Percentiles rank a stretch among this genome's conserved stretches.
phyloP scores from a whole-genome alignment of 1,140 invertebrate species.

The Hyphantria cunea region DNA sequence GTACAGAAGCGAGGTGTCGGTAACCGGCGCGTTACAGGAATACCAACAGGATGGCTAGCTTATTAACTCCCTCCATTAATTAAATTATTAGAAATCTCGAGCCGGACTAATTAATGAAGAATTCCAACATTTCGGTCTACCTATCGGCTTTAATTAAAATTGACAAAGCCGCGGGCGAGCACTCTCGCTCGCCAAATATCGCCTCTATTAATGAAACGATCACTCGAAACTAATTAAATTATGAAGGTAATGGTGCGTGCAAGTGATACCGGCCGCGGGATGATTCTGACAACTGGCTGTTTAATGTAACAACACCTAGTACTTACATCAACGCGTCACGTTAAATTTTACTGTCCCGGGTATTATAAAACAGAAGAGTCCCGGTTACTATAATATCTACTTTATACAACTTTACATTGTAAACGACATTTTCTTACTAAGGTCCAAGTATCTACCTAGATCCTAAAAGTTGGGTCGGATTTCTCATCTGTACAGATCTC shows the following conservation, averaged over 20 bases:
- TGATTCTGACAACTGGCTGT: conserved; percentile 40
- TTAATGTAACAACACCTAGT: conserved; percentile 13
- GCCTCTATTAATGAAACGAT: conserved; percentile 79
- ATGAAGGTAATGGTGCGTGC: conserved; percentile 79
- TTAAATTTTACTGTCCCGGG: too few species aligned
- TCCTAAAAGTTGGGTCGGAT: too few species aligned
- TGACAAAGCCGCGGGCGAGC: conserved; percentile 73
- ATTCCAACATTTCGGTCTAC: conserved; percentile 79
- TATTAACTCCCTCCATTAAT: conserved; percentile 77
- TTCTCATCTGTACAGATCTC: too few species aligned
- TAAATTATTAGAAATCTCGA: conserved; percentile 81
- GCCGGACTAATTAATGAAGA: conserved; percentile 77
- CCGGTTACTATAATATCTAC: too few species aligned
- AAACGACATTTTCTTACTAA: too few species aligned
- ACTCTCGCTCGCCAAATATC: conserved; percentile 72
- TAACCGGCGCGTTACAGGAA: conserved; percentile 66
- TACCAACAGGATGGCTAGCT: conserved; percentile 63
- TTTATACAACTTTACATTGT: too few species aligned
- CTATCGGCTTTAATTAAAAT: conserved; percentile 80
- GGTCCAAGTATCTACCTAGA: too few species aligned
- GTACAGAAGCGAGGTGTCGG: conserved; percentile 28
- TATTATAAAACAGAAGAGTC: too few species aligned
- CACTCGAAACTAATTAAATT: conserved; percentile 81
- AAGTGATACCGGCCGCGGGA: conserved; percentile 65
- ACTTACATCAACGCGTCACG: background rate